These are phyloP conservation scores for Bombyx huttoni DNA, from an alignment of 2,888 invertebrate genomes.

Conservation along the genomic window DNA sequence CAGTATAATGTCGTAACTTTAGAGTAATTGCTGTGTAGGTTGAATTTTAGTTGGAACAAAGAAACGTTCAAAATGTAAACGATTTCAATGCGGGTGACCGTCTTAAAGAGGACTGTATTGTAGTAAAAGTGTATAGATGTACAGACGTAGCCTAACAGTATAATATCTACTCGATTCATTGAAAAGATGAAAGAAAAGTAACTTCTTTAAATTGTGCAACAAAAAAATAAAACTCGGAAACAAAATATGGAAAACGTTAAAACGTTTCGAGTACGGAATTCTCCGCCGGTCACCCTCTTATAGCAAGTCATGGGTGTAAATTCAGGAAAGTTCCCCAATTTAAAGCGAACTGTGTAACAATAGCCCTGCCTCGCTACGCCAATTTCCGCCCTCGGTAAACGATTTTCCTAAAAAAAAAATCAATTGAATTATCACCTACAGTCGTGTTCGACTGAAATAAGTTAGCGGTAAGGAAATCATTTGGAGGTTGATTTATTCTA, in stretches of 20 bases:
- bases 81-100: constrained; percentile 21
- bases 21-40: constrained; percentile 38
- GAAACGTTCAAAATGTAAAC: constrained; percentile 28
- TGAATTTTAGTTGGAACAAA: constrained; percentile 34
- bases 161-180: too few relatives aligned
- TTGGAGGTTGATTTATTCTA: background rate
- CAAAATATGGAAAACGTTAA: constrained; percentile 6
- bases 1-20: constrained; percentile 21
- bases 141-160: too few relatives aligned
- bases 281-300: constrained; percentile 37
- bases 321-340: constrained; percentile 70
- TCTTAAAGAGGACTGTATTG: constrained; percentile 41
- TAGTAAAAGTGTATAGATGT: constrained; percentile 20
- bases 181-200: background rate
- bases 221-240: constrained; percentile 1
- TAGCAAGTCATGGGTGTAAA: constrained; percentile 68
- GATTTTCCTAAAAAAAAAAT: constrained; percentile 49
- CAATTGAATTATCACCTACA: constrained; percentile 57
- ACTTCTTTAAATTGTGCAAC: constrained; percentile 2
- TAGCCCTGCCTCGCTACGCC: constrained; percentile 57
- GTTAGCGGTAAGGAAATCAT: too few relatives aligned
- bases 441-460: constrained; percentile 4
- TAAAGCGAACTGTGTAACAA: constrained; percentile 68
- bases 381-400: constrained; percentile 60
- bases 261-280: constrained; percentile 13